Evolutionary conservation across 2,888 invertebrate genomes (phyloP), one percentile per base, ranked within the genome.

Genomic region (Sinopyrophorus schimmeli): DNA sequence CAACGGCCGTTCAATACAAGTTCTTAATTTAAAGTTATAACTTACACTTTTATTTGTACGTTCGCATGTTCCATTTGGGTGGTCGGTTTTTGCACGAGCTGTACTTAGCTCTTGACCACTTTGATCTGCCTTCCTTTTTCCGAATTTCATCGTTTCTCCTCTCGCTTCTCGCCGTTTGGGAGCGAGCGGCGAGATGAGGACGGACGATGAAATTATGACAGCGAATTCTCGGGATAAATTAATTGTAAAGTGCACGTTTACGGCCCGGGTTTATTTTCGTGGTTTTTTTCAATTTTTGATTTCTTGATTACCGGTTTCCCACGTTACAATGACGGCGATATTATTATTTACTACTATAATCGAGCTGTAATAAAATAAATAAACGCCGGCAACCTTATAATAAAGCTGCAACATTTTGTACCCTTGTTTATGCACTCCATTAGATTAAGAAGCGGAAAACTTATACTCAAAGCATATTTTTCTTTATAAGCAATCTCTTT

Each of bases 11-110:
- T 57, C 55, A 55, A 57, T 60, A 55, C 60, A 55, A 54, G 60
- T 62, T 58, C 49, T 55, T 55, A 56, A 63, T 59, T 60, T 56
- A 53, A 64, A 64, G 60, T 64, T 62, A 63, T 59, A 62, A 63
- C 60, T 58, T 61, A 55, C 61, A 60, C 57, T 63, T 63, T 63
- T 61, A 59, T 61, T 62, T 62, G 54, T 54, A 46, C 39, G 39
- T 42, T 47, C 31, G 47, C 47, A 40, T 48, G 51, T 42, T 46
- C 52, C 58, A 57, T 55, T 59, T 61, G 60, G 61, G 61, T 61
- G 61, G 61, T 61, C 61, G 59, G 54, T 58, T 61, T 61, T 61
- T 58, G 52, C 53, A 44, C 53, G 50, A 41, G 41, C 50, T 50
- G 49, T 46, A 50, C 54, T 40, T 46, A 24, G 30, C 21, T 37